phyloP scores from a whole-genome alignment of 2,797 vertebrate species.

The Notamacropus eugenii region DNA sequence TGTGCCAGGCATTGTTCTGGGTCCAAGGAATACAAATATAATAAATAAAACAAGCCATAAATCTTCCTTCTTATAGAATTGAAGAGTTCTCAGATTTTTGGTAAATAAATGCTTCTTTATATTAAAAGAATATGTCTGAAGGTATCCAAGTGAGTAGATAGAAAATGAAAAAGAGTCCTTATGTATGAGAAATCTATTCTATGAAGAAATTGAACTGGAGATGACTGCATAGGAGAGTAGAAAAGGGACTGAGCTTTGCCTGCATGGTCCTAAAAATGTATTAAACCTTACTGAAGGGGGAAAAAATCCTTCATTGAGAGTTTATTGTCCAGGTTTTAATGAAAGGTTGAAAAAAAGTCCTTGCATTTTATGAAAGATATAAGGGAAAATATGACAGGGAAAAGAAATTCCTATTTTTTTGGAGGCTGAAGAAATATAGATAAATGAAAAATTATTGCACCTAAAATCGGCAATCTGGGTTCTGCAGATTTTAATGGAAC shows the following conservation, averaged over 20 bases:
- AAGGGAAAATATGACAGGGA: not conserved
- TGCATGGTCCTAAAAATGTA: constrained; percentile 30
- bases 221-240: constrained; percentile 34
- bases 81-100: not conserved
- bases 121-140: not conserved
- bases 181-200: constrained; percentile 8
- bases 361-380: not conserved
- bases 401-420: not conserved
- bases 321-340: constrained; percentile 39
- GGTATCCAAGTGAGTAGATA: constrained; percentile 2
- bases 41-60: not conserved
- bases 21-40: not conserved
- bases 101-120: not conserved
- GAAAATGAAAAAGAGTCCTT: not conserved
- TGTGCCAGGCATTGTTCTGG: not conserved
- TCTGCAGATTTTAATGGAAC: not conserved
- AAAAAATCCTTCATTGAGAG: constrained; percentile 3
- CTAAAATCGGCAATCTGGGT: not conserved
- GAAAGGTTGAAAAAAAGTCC: constrained; percentile 23
- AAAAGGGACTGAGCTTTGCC: constrained; percentile 5
- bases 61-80: not conserved
- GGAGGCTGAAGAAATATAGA: constrained; percentile 1
- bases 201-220: constrained; percentile 29
- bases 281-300: constrained; percentile 26
- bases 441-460: constrained; percentile 1